Percentiles rank a stretch among this genome's conserved stretches.
Conservation (phyloP, 1,140 invertebrate genomes). For the Drosophila watanabei region DNA sequence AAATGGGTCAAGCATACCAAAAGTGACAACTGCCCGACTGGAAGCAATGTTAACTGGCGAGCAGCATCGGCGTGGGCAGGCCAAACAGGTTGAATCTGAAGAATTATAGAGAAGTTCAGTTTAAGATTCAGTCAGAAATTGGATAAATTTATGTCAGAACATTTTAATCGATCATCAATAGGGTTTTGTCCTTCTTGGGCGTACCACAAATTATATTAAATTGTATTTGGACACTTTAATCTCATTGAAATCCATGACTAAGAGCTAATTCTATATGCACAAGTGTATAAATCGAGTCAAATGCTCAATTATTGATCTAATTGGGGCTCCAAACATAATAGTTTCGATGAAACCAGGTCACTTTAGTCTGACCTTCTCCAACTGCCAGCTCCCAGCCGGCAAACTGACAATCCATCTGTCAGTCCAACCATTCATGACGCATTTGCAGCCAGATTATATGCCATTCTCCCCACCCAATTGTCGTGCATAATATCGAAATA, state of each 20-base stretch:
- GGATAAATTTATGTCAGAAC: rapidly evolving
- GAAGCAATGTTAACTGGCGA: conserved; percentile 38
- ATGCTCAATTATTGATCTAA: background rate
- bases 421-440: conserved; percentile 50
- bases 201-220: no score
- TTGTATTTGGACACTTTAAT: background rate
- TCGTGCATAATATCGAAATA: conserved; percentile 77
- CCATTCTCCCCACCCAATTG: conserved; percentile 63
- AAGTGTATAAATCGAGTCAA: background rate
- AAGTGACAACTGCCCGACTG: conserved; percentile 65
- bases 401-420: conserved; percentile 40
- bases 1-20: conserved; percentile 78
- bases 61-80: conserved; percentile 16
- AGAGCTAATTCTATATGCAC: background rate
- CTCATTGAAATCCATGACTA: no score
- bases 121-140: background rate
- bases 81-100: background rate
- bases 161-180: background rate
- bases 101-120: background rate
- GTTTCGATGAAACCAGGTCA: conserved; percentile 21
- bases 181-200: no score
- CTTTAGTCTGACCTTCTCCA: conserved; percentile 2
- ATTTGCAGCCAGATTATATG: conserved; percentile 76
- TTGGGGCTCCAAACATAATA: background rate
- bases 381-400: conserved; percentile 1